Evolutionary conservation across 1,140 invertebrate species (phyloP).

Genomic region (Saccostrea glomerata): DNA sequence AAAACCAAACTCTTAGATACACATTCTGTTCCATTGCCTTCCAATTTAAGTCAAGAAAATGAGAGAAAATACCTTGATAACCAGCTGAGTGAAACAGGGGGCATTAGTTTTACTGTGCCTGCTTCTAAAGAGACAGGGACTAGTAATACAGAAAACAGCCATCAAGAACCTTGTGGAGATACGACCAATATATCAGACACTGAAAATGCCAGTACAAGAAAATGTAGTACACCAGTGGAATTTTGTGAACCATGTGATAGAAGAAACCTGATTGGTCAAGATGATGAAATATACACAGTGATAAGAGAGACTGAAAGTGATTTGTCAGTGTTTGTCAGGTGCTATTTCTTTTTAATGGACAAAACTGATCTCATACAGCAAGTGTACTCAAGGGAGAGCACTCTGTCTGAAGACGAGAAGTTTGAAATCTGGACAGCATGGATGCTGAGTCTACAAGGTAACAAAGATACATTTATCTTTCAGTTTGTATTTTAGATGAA

Average conservation of each 20-base stretch:
- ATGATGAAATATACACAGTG: background rate
- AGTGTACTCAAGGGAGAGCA: background rate
- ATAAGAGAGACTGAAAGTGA: background rate
- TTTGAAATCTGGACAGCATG: conserved; percentile 2
- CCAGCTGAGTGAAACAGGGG: background rate
- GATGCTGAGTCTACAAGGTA: conserved; percentile 6
- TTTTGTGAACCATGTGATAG: background rate
- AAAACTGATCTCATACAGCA: conserved; percentile 1
- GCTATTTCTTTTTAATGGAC: conserved; percentile 27
- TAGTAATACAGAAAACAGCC: background rate
- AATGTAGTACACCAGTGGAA: background rate
- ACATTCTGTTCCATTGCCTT: background rate
- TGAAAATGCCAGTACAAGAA: background rate
- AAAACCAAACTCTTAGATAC: background rate
- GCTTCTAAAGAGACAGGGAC: background rate
- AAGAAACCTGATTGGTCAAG: background rate
- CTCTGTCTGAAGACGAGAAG: conserved; percentile 6
- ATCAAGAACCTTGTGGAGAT: background rate
- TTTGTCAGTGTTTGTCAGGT: background rate
- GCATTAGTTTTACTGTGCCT: background rate
- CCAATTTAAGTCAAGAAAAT: background rate
- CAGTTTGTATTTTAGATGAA: no score
- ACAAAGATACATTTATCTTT: no score
- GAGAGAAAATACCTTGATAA: background rate
- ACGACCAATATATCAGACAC: background rate